Percentiles rank a stretch among this genome's conserved stretches.
phyloP scores from a whole-genome alignment of 2,888 invertebrate genomes.

The Ochropleura leucogaster region DNA sequence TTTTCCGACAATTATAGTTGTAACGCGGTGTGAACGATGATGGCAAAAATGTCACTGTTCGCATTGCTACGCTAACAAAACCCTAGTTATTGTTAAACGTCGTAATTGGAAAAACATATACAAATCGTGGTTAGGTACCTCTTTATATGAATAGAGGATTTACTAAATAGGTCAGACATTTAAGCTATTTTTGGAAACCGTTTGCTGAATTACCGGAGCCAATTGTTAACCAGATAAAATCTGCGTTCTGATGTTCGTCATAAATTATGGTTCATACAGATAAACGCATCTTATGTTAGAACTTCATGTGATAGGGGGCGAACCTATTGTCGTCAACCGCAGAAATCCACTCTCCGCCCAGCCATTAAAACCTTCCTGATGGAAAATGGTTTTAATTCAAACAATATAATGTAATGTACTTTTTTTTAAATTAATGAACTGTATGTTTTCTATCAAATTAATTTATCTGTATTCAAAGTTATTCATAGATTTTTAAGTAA shows the following conservation, averaged over 20 bases:
- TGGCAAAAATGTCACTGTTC: slow-evolving; percentile 36
- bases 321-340: not conserved
- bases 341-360: not conserved
- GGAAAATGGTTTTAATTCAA: not conserved
- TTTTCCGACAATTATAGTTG: slow-evolving; percentile 53
- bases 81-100: slow-evolving; percentile 45
- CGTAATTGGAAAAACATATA: slow-evolving; percentile 40
- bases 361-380: not conserved
- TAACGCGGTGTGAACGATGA: slow-evolving; percentile 18
- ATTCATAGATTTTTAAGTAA: no score
- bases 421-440: no score
- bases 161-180: slow-evolving; percentile 10
- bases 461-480: no score
- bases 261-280: not conserved
- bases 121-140: not conserved
- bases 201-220: slow-evolving; percentile 13
- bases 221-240: not conserved
- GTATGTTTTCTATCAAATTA: no score
- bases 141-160: slow-evolving; percentile 11
- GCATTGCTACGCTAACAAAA: slow-evolving; percentile 50
- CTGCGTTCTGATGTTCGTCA: not conserved
- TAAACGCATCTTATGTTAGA: not conserved
- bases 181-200: slow-evolving; percentile 20
- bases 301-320: not conserved
- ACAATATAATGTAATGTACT: no score